Evolutionary conservation across 2,888 invertebrate species (phyloP).

Genomic region (Ferdinandea cuprea): DNA sequence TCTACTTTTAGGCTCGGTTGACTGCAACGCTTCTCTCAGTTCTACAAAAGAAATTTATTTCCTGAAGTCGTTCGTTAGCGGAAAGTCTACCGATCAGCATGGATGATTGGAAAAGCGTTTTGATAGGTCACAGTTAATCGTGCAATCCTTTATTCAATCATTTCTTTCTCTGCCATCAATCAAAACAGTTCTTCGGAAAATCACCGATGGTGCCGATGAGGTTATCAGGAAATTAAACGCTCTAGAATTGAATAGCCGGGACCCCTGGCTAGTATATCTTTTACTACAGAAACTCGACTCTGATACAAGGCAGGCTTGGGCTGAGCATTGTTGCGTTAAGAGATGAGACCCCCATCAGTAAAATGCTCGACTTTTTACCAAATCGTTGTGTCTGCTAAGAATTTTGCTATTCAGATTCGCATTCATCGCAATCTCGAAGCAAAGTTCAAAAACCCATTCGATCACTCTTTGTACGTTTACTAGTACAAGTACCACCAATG

Average conservation of each 20-base stretch:
- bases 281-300: conserved; percentile 28
- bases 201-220: conserved; percentile 55
- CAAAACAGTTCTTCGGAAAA: conserved; percentile 29
- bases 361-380: conserved; percentile 12
- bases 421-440: not conserved
- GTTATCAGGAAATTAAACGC: conserved; percentile 27
- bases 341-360: conserved; percentile 5
- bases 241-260: conserved; percentile 12
- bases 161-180: conserved; percentile 14
- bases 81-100: conserved; percentile 7
- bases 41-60: conserved; percentile 22
- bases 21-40: conserved; percentile 8
- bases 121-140: conserved; percentile 21
- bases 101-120: conserved; percentile 13
- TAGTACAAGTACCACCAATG: not conserved
- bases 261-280: conserved; percentile 37
- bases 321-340: conserved; percentile 13
- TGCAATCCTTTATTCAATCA: conserved; percentile 27
- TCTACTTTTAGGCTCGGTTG: conserved; percentile 11
- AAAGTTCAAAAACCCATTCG: conserved; percentile 3
- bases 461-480: conserved; percentile 1
- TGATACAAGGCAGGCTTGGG: conserved; percentile 40
- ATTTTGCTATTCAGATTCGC: conserved; percentile 11
- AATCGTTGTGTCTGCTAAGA: conserved; percentile 27
- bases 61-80: conserved; percentile 4